Evolutionary conservation across 2,797 vertebrate genomes (phyloP).

Genomic region (Lophura swinhoii): DNA sequence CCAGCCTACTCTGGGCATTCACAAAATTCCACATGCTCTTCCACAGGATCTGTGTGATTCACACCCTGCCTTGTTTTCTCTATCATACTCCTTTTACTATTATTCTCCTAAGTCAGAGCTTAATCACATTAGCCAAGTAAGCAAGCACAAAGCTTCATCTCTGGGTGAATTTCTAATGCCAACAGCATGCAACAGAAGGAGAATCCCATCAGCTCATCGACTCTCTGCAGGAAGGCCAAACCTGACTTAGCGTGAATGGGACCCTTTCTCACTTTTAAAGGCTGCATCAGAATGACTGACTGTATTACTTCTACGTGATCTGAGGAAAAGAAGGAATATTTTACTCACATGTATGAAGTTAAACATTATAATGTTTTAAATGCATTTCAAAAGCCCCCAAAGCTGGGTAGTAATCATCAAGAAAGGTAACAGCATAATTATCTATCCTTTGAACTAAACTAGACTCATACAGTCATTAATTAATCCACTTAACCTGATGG

Average conservation of each 20-base stretch:
- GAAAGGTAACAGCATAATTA: neutral
- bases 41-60: neutral
- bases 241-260: conserved; percentile 18
- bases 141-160: conserved; percentile 45
- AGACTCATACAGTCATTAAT: neutral
- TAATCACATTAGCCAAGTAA: conserved; percentile 52
- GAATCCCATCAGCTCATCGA: conserved; percentile 38
- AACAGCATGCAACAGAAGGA: conserved; percentile 47
- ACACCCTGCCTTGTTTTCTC: neutral
- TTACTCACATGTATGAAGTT: neutral
- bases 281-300: neutral
- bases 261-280: conserved; percentile 25
- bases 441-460: neutral
- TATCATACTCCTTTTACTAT: neutral
- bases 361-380: neutral
- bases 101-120: conserved; percentile 3
- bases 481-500: neutral
- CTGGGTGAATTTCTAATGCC: conserved; percentile 40
- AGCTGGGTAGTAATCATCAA: neutral
- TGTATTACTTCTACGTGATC: neutral
- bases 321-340: neutral
- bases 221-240: conserved; percentile 29
- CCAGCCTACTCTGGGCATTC: neutral
- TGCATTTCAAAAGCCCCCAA: neutral
- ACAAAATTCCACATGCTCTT: neutral